Base-by-base conservation (phyloP, 2,113 vertebrate species). In the Chloroceryle aenea region DNA sequence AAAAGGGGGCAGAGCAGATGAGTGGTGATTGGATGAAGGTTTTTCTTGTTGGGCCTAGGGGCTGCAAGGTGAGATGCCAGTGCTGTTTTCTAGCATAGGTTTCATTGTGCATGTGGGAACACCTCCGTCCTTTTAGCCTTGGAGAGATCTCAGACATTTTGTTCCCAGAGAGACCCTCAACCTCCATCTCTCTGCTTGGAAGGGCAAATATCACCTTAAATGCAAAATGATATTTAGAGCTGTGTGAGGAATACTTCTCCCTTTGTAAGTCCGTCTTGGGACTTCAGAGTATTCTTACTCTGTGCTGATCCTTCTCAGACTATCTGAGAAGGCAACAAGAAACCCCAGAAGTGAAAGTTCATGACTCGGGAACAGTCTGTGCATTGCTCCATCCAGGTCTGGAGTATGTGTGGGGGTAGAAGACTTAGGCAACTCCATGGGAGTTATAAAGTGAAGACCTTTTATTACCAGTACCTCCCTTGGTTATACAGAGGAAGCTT, bases 381-480 rank as follows among this genome's bases (percentile, higher is more conserved):
- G 21, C 0, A 0, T 25, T 2, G 0, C 29, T 76, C 43, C 3
- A 0, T 56, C 20, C 18, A 22, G 30, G 12, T 2, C 6, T 61
- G 9, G 47, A 40, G 38, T 40, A 40, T 40, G 38, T 40, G 38
- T 8, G 38, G 38, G 38, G 38, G 38, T 40, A 40, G 38, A 40
- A 40, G 38, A 40, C 38, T 40, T 40, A 10, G 38, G 38, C 38
- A 40, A 12, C 38, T 40, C 38, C 38, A 40, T 40, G 38, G 38
- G 38, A 40, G 9, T 40, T 40, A 40, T 40, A 40, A 40, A 40
- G 38, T 40, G 38, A 40, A 40, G 38, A 40, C 38, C 38, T 40
- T 40, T 9, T 40, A 40, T 40, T 40, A 40, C 38, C 38, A 12
- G 38, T 40, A 40, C 38, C 10, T 40, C 38, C 38, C 38, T 40